Evolutionary conservation across 1,140 invertebrate species (phyloP).

Genomic region (Papilio xuthus): DNA sequence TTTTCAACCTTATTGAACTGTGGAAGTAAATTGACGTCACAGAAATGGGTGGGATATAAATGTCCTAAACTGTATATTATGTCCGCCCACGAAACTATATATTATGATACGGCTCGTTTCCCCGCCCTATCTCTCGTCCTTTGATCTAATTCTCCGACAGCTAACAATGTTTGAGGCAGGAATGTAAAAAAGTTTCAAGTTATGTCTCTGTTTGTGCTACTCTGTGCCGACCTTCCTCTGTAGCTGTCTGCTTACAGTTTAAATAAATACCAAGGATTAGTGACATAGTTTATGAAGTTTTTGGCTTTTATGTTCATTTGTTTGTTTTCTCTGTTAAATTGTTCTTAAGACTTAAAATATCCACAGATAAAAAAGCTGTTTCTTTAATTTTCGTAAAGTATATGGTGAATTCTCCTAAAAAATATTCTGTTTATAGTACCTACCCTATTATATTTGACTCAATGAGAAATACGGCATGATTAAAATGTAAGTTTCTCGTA

Average conservation of each 20-base stretch:
- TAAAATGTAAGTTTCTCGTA: not conserved
- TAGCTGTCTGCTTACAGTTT: not conserved
- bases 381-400: not conserved
- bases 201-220: conserved; percentile 26
- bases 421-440: too few relatives aligned
- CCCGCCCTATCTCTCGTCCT: conserved; percentile 1
- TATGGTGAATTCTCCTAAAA: too few relatives aligned
- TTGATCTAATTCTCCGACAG: conserved; percentile 27
- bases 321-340: not conserved
- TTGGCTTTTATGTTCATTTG: not conserved
- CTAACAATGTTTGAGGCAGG: conserved; percentile 6
- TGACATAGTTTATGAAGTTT: not conserved
- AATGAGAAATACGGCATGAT: not conserved
- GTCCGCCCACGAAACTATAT: not conserved
- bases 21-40: not conserved
- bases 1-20: not conserved
- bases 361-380: not conserved
- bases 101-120: not conserved
- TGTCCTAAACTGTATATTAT: not conserved
- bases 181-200: conserved; percentile 30
- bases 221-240: not conserved
- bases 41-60: not conserved
- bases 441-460: too few relatives aligned
- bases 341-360: not conserved
- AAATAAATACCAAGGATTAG: not conserved